Base-by-base conservation (phyloP, 2,797 vertebrate species). In the Acestrorhynchus altus region DNA sequence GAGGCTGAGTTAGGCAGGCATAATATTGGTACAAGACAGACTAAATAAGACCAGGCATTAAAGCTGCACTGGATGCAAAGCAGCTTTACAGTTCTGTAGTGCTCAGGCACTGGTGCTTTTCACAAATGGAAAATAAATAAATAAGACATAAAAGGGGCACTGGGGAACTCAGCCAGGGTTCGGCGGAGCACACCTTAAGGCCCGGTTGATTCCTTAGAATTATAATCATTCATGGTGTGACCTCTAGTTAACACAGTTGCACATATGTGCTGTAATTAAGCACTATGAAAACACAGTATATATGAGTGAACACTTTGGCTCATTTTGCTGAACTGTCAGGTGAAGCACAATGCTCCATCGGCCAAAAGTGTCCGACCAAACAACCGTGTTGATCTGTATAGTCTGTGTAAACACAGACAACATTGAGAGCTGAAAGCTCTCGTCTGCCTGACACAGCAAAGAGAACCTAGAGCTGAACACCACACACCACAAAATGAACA, bases 51-150 rank as follows among this genome's bases (percentile, higher is more conserved):
- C 1, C 11, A 65, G 31, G 64, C 31, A 60, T 18, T 7, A 69
- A n/a, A 52, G 39, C 64, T 63, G 77, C 64, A 26, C 71, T 59
- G 13, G 11, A 47, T 10, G 13, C 20, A 24, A 28, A 46, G 56
- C 22, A 47, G 40, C 70, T 47, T 31, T 35, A 46, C 24, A 49
- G 22, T 10, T 24, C 28, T 47, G 40, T 22, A 65, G 61, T 65
- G 74, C 18, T 26, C 60, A 60, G 51, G 74, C 65, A 66, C 54
- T 51, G 16, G 49, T 63, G 60, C 47, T 65, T 65, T 22, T n/a
- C 16, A 5, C 31, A 44, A 65, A 65, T 26, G 10, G 16, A 42
- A 24, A 5, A 20, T 7, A 15, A 7, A 28, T 16, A 59, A 59
- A 0, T 9, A 22, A 31, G 0, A 16, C 11, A 12, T 1, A 40